Evolutionary conservation across 1,140 invertebrate species (phyloP).

Genomic region (Hyles vespertilio): DNA sequence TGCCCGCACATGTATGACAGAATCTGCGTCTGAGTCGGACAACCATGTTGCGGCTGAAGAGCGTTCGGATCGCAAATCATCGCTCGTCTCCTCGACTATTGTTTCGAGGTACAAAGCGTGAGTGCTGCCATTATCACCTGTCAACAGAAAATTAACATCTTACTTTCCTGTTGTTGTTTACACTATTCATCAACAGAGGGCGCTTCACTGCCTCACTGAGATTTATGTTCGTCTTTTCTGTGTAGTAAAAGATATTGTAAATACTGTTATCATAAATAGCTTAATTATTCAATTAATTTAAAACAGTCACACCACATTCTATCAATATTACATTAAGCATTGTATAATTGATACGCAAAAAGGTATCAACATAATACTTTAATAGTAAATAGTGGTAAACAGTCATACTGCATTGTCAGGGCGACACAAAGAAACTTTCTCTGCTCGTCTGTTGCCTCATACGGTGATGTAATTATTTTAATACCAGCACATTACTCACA

Average conservation of each 20-base stretch:
- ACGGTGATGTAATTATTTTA: slow-evolving; percentile 29
- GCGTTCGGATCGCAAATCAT: slow-evolving; percentile 84
- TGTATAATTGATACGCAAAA: too few relatives aligned
- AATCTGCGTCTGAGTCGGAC: slow-evolving; percentile 73
- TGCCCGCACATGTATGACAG: slow-evolving; percentile 67
- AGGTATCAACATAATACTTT: background rate
- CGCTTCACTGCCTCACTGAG: slow-evolving; percentile 13
- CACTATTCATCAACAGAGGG: slow-evolving; percentile 41
- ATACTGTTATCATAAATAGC: background rate
- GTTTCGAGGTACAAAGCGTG: slow-evolving; percentile 80
- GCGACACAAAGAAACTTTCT: slow-evolving; percentile 34
- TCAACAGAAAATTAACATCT: slow-evolving; percentile 22
- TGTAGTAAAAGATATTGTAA: background rate
- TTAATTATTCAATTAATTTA: too few relatives aligned
- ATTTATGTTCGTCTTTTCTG: background rate
- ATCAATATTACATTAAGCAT: too few relatives aligned
- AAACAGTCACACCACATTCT: too few relatives aligned
- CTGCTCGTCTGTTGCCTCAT: slow-evolving; percentile 14
- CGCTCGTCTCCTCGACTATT: slow-evolving; percentile 86
- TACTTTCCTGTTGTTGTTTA: background rate
- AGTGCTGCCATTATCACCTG: slow-evolving; percentile 67
- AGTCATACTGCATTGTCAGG: slow-evolving; percentile 9
- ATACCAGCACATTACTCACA: slow-evolving; percentile 22
- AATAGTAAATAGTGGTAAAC: slow-evolving; percentile 8
- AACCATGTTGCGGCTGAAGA: slow-evolving; percentile 70